phyloP scores from a whole-genome alignment of 2,797 vertebrate species.

The Acrossocheilus wenchowensis region DNA sequence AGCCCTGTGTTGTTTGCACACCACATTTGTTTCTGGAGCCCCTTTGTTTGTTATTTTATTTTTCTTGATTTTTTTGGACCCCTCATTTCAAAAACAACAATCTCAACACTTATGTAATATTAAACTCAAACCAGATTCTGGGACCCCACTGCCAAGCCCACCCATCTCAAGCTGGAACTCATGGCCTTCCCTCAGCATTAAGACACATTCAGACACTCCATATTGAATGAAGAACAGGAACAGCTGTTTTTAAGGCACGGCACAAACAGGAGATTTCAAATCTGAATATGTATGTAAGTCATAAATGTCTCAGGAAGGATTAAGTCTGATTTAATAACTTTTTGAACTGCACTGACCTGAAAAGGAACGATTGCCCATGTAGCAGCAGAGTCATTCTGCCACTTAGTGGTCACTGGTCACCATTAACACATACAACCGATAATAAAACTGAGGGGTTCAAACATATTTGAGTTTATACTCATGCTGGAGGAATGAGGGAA shows the following conservation, averaged over 20 bases:
- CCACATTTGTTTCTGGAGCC: slow-evolving; percentile 65
- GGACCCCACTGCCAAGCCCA: slow-evolving; percentile 61
- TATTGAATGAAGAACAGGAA: slow-evolving; percentile 24
- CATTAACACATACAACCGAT: not conserved
- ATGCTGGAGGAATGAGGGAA: not conserved
- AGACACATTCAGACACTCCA: slow-evolving; percentile 12
- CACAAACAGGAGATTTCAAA: slow-evolving; percentile 15
- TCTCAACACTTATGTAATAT: slow-evolving; percentile 70
- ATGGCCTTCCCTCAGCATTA: slow-evolving; percentile 20
- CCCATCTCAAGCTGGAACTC: slow-evolving; percentile 54
- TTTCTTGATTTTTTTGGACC: slow-evolving; percentile 62
- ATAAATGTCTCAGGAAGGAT: not conserved
- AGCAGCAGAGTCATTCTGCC: slow-evolving; percentile 15
- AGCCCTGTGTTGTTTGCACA: slow-evolving; percentile 63
- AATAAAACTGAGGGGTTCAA: not conserved
- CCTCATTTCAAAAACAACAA: slow-evolving; percentile 67
- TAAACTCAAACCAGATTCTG: slow-evolving; percentile 74
- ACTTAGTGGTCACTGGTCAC: not conserved
- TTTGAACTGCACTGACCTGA: not conserved
- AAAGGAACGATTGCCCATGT: not conserved
- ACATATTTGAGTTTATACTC: not conserved
- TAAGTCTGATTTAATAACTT: slow-evolving; percentile 1
- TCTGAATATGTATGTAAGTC: not conserved
- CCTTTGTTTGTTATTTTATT: slow-evolving; percentile 70
- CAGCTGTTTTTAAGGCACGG: slow-evolving; percentile 9